Evolutionary conservation across 2,113 vertebrate genomes (phyloP).

Genomic region (Thinocorus orbignyianus): DNA sequence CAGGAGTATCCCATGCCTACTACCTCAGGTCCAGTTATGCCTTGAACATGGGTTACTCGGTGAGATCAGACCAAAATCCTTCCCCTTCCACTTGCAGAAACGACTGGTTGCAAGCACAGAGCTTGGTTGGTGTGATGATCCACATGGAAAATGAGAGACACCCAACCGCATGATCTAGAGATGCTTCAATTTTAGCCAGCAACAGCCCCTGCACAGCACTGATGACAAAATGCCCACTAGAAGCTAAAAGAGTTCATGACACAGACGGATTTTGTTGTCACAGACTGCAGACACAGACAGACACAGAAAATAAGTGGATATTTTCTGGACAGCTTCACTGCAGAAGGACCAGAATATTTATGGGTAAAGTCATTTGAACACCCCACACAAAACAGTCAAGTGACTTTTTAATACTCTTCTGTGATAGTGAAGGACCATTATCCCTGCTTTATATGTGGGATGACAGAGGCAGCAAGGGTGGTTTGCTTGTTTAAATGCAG

Average conservation of each 20-base stretch:
- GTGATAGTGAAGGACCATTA: not conserved
- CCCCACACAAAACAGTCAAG: not conserved
- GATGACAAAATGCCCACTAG: not conserved
- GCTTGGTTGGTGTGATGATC: not conserved
- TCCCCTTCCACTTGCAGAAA: not conserved
- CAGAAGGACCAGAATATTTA: not conserved
- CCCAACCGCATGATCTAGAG: not conserved
- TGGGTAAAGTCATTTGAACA: not conserved
- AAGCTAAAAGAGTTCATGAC: not conserved
- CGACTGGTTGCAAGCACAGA: not conserved
- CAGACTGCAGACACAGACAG: not conserved
- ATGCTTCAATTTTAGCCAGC: not conserved
- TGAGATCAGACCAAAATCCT: not conserved
- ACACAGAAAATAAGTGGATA: not conserved
- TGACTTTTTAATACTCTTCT: not conserved
- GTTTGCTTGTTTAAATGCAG: not conserved
- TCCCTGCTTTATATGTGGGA: not conserved
- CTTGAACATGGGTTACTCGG: not conserved
- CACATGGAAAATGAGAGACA: not conserved
- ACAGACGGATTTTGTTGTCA: not conserved
- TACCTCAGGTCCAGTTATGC: not conserved
- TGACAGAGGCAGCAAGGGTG: not conserved
- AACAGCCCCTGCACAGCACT: not conserved
- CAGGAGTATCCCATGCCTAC: rapidly evolving
- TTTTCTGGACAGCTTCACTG: not conserved